A percentile compares a stretch with the other conserved stretches of the same genome.
phyloP scores from a whole-genome alignment of 2,113 vertebrate species.

The Chloroceryle aenea region DNA sequence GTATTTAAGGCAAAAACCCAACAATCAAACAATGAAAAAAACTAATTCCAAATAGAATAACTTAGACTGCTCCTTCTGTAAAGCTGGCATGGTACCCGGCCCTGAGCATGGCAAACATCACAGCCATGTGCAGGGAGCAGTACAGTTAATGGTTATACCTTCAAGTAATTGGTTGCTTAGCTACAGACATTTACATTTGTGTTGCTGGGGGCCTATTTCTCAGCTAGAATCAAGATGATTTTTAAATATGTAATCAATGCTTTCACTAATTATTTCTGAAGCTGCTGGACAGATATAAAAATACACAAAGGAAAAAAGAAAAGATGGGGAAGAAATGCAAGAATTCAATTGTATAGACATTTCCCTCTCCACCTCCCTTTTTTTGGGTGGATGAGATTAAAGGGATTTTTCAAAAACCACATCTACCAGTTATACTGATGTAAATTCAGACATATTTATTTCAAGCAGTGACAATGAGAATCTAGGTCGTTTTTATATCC shows the following conservation, averaged over 20 bases:
- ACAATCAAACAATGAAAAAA: neutral
- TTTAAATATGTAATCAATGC: neutral
- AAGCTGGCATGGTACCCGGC: neutral
- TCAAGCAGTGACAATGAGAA: neutral
- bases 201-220: neutral
- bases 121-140: neutral
- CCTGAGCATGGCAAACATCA: neutral
- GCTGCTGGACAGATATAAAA: neutral
- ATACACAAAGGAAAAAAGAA: neutral
- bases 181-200: slow-evolving; percentile 29
- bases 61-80: neutral
- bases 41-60: neutral
- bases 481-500: neutral
- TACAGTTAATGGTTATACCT: neutral
- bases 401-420: neutral
- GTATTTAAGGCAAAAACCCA: neutral
- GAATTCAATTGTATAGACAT: neutral
- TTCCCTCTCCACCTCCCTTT: neutral
- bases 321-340: neutral
- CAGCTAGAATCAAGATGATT: neutral
- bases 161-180: slow-evolving; percentile 41
- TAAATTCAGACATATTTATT: neutral
- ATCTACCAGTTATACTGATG: neutral
- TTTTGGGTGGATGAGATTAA: neutral
- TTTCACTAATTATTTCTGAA: slow-evolving; percentile 9